Percentiles rank a stretch among this genome's conserved stretches.
Evolutionary conservation across 2,113 vertebrate species (phyloP).

Genomic region (Tyrannus savana): DNA sequence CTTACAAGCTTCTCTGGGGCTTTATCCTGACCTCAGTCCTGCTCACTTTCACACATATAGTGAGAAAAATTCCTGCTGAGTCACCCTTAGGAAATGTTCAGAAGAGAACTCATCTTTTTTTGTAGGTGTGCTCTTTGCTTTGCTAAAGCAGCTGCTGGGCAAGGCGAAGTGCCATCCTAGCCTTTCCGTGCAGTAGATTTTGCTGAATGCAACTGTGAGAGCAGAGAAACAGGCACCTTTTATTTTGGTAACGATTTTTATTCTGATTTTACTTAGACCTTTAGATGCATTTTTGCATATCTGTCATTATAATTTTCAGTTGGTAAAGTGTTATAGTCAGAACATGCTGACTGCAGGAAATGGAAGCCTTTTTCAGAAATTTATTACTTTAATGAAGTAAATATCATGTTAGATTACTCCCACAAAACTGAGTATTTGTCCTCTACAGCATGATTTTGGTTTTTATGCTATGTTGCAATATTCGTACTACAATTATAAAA

Average conservation of each 20-base stretch:
- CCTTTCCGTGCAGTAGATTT: neutral
- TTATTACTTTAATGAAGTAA: slow-evolving; percentile 1
- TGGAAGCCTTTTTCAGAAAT: neutral
- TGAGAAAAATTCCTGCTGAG: neutral
- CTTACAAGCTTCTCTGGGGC: neutral
- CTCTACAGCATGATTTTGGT: neutral
- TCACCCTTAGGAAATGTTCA: neutral
- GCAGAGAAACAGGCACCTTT: neutral
- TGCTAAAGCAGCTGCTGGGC: neutral
- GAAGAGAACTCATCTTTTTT: neutral
- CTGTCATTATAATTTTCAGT: neutral
- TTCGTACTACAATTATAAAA: slow-evolving; percentile 50
- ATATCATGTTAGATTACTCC: neutral
- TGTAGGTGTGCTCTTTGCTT: neutral
- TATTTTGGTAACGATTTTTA: neutral
- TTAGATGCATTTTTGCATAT: neutral
- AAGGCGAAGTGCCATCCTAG: neutral
- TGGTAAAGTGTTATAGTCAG: neutral
- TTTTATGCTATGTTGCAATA: slow-evolving; percentile 16
- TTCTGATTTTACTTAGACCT: neutral
- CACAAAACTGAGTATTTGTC: neutral
- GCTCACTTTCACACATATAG: neutral
- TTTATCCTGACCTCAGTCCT: neutral
- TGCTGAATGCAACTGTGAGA: neutral
- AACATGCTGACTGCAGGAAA: neutral